These are phyloP conservation scores for Tachina grossa DNA, from an alignment of 2,888 invertebrate species.

Conservation along the genomic window DNA sequence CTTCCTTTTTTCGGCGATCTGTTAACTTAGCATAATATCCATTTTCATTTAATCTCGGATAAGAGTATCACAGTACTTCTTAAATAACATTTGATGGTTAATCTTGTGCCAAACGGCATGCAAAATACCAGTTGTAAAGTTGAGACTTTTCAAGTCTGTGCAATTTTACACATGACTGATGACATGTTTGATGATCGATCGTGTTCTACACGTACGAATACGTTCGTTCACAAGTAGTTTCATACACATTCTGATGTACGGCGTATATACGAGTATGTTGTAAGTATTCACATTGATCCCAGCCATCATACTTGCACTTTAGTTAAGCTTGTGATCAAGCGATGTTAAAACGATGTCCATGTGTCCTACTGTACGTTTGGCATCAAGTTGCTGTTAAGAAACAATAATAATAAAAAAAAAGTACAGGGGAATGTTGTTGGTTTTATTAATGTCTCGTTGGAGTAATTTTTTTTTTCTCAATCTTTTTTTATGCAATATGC, in stretches of 20 bases:
- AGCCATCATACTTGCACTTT: constrained; percentile 33
- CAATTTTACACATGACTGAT: constrained; percentile 81
- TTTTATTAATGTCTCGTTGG: constrained; percentile 17
- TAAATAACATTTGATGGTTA: constrained; percentile 20
- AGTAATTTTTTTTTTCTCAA: neutral
- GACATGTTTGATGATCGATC: constrained; percentile 72
- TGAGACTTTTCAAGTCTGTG: constrained; percentile 80
- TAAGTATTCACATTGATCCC: constrained; percentile 15
- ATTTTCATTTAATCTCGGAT: neutral
- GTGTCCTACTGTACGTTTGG: constrained; percentile 70
- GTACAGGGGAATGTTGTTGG: constrained; percentile 2
- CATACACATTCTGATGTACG: neutral
- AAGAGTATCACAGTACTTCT: neutral
- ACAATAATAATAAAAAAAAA: constrained; percentile 14
- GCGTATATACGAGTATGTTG: too few species aligned
- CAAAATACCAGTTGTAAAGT: constrained; percentile 75
- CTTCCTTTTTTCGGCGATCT: too few species aligned
- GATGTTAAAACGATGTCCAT: constrained; percentile 66
- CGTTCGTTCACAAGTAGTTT: constrained; percentile 41
- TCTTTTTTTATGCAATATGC: neutral
- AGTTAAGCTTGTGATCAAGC: constrained; percentile 59
- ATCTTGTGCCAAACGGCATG: constrained; percentile 47
- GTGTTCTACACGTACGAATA: constrained; percentile 56
- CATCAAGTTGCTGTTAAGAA: constrained; percentile 66
- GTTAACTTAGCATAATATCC: too few species aligned